Evolutionary conservation across 1,140 invertebrate species (phyloP), one percentile per base, ranked within the genome.

Genomic region (Pseudomyrmex dendroicus): DNA sequence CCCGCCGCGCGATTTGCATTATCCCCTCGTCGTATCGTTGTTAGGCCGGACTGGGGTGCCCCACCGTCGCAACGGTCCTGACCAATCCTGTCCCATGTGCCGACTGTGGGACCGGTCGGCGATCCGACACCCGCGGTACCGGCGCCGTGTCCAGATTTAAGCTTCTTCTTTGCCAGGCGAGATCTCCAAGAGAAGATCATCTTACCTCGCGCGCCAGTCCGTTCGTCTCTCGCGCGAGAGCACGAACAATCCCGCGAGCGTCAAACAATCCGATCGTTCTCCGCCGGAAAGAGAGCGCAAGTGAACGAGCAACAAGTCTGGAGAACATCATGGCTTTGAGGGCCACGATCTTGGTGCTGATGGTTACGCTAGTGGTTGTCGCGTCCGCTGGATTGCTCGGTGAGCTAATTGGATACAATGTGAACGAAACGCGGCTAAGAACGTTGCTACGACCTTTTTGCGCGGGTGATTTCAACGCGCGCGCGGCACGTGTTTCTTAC

Each of bases 331-430:
- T 91, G 91, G 88, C 90, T 64, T 57, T 82, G 80, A 90, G 66
- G 66, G 86, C 62, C 46, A 89, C 88, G 80, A 62, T 92, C 59
- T 73, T 91, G 72, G 63, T 93, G 82, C 77, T 93, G 64, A 70
- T 91, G 85, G 90, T 78, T 72, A 86, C 59, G 57, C 25, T 88
- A 77, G 74, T 91, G 70, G 91, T 88, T 73, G 83, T 89, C 56
- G 91, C 90, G 67, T 92, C 92, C 68, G 91, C 91, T 80, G 93
- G 93, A 91, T 89, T 94, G 84, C 92, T 94, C 82, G 93, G 93
- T 94, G 91, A 94, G 93, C 86, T 67, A 52, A 68, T 83, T 61
- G 68, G 59, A 70, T 76, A 56, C 44, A 13, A 15, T 44, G 72
- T 48, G 72, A 15, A 13, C 22, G 48, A 52, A 63, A 74, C 25